Conservation (phyloP, 2,888 invertebrate genomes). For the Watsonalla binaria region DNA sequence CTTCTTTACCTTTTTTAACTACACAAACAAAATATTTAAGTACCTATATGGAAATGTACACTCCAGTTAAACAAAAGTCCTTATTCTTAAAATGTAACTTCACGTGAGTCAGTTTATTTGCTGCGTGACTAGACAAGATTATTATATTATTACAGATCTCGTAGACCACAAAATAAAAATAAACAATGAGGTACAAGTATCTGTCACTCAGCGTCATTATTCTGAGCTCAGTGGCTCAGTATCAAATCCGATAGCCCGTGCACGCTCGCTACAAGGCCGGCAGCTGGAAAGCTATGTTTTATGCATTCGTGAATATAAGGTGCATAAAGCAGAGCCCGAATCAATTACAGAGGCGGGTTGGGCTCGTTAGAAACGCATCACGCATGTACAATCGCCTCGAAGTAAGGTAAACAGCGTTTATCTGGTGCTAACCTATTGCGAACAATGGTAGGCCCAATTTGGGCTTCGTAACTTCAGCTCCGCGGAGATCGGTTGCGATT, state of each 20-base stretch:
- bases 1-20: too few species aligned
- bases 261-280: slow-evolving; percentile 42
- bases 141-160: background rate
- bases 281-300: slow-evolving; percentile 63
- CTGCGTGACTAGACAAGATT: background rate
- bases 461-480: slow-evolving; percentile 42
- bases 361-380: slow-evolving; percentile 78
- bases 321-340: slow-evolving; percentile 72
- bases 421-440: slow-evolving; percentile 67
- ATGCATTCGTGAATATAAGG: slow-evolving; percentile 77
- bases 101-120: background rate
- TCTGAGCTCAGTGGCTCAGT: slow-evolving; percentile 28
- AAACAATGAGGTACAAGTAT: slow-evolving; percentile 12
- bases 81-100: background rate
- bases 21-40: too few species aligned
- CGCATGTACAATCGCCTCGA: slow-evolving; percentile 73
- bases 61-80: too few species aligned
- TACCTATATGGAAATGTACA: too few species aligned
- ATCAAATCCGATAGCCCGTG: slow-evolving; percentile 30
- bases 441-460: slow-evolving; percentile 73
- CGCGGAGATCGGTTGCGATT: slow-evolving; percentile 39
- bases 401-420: slow-evolving; percentile 66
- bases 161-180: slow-evolving; percentile 5
- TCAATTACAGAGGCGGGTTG: slow-evolving; percentile 67
- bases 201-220: slow-evolving; percentile 43